Evolutionary conservation across 2,888 invertebrate species (phyloP), one percentile per base, ranked within the genome.

Genomic region (Serripes groenlandicus): DNA sequence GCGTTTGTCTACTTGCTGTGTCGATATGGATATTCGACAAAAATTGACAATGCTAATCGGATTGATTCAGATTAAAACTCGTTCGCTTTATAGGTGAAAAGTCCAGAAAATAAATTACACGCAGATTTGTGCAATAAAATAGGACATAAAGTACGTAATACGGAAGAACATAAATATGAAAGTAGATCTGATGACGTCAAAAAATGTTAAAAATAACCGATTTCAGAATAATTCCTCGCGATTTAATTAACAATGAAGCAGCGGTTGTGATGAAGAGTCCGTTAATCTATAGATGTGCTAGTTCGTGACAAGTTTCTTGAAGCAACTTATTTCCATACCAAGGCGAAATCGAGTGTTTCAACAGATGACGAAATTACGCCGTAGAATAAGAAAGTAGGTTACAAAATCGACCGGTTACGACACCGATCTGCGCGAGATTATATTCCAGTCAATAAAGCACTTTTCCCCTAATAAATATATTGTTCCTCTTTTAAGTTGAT

Each of bases 311-410:
- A 62, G 62, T 56, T 52, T 54, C 75, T 78, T 54, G 64, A 70
- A 34, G 37, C 54, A 52, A 75, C 73, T 60, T 78, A 68, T 86
- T 85, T 81, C 79, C 86, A 86, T 81, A 76, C 84, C 88, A 79
- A 86, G 76, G 79, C 78, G 87, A 81, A 87, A 87, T 83, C 86
- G 81, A 84, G 80, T 82, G 85, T 88, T 88, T 85, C 88, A 87
- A 82, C 83, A 86, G 77, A 87, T 88, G 88, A 88, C 82, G 88
- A 88, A 88, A 88, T 87, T 83, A 84, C 85, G 83, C 79, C 77
- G 79, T 79, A 78, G 80, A 69, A 81, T 69, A 72, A 49, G 73
- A 58, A 81, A 85, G 66, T 83, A 75, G 86, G 81, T 86, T 75
- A 83, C 35, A 28, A 81, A 73, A 74, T 78, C 80, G 68, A 69